phyloP scores from a whole-genome alignment of 2,797 vertebrate species.

The Sarcophilus harrisii region DNA sequence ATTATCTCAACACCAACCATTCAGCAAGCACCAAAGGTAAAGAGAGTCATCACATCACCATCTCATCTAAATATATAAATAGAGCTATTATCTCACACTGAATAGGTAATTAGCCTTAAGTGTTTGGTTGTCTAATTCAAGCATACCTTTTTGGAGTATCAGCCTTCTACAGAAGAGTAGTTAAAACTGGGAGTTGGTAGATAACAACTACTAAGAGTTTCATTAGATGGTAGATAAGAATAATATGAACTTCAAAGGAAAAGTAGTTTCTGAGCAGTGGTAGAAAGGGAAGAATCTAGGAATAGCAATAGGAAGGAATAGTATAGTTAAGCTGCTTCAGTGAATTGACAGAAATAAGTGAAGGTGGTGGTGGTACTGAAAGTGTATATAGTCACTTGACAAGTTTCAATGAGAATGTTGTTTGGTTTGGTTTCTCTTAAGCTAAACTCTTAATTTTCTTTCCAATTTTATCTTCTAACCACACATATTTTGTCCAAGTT shows the following conservation, averaged over 20 bases:
- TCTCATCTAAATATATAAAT: too few species aligned
- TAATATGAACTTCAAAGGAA: background rate
- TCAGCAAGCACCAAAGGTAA: too few species aligned
- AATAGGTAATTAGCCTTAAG: background rate
- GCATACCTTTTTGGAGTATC: too few species aligned
- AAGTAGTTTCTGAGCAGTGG: background rate
- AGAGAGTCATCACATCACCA: too few species aligned
- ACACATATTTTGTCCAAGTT: background rate
- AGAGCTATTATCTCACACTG: too few species aligned
- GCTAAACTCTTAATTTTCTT: background rate
- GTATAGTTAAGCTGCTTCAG: background rate
- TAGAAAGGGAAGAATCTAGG: background rate
- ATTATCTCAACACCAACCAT: too few species aligned
- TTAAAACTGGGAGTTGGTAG: too few species aligned
- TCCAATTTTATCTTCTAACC: background rate
- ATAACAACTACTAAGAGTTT: background rate
- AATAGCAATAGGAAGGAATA: background rate
- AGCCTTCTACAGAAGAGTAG: too few species aligned
- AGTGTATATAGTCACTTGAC: background rate
- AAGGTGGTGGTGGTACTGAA: background rate
- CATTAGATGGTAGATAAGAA: background rate
- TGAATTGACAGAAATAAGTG: background rate
- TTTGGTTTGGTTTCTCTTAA: background rate
- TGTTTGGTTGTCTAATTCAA: too few species aligned
- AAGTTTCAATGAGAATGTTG: background rate